These are phyloP conservation scores for Somateria mollissima DNA, from an alignment of 2,797 vertebrate genomes.

Conservation along the genomic window DNA sequence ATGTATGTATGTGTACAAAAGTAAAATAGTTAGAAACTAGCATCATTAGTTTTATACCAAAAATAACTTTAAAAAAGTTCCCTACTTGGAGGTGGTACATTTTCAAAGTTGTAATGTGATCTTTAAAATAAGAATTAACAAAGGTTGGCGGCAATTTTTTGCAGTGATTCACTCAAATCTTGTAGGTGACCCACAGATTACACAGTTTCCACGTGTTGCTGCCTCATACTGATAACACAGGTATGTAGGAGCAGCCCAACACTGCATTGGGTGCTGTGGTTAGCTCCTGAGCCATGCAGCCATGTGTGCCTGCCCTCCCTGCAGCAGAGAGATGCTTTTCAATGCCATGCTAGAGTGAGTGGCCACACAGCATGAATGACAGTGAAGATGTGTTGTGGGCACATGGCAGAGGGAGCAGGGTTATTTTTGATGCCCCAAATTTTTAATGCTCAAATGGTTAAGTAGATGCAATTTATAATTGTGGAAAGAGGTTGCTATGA, in stretches of 20 bases:
- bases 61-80: background rate
- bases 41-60: background rate
- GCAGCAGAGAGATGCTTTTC: background rate
- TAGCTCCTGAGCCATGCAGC: accelerated
- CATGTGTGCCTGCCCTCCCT: background rate
- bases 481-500: background rate
- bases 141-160: background rate
- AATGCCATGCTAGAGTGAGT: background rate
- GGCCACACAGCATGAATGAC: background rate
- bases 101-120: background rate
- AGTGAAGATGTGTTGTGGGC: accelerated
- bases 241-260: background rate
- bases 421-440: too few species aligned
- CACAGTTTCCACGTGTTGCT: background rate
- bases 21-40: background rate
- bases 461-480: background rate
- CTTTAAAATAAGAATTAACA: background rate
- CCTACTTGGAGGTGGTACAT: background rate
- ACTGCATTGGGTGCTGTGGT: background rate
- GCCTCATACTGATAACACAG: background rate
- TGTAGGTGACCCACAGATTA: background rate
- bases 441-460: background rate
- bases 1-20: background rate
- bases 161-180: background rate
- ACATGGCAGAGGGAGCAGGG: background rate